Conservation (phyloP, 2,113 vertebrate genomes). For the Oreochromis aureus region DNA sequence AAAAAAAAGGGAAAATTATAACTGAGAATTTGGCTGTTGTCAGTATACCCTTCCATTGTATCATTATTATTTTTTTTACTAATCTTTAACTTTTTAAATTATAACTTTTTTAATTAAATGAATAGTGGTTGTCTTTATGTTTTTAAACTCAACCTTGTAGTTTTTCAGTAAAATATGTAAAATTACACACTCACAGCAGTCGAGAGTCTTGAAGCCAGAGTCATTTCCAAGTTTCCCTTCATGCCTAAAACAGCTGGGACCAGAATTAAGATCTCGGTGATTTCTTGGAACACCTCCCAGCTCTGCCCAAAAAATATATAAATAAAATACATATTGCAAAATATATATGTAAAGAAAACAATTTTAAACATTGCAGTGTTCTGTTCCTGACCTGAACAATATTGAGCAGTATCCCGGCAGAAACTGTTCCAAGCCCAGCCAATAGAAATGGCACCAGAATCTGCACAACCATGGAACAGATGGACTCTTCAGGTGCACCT, state of each 20-base stretch:
- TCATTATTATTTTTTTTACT: neutral
- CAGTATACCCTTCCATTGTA: neutral
- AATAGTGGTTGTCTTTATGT: neutral
- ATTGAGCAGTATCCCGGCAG: slow-evolving; percentile 82
- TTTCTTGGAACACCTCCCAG: slow-evolving; percentile 85
- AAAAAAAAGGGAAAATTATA: rapidly evolving
- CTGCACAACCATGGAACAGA: slow-evolving; percentile 74
- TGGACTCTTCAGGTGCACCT: slow-evolving; percentile 35
- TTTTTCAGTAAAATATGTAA: neutral
- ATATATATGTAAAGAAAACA: neutral
- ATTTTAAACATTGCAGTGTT: neutral
- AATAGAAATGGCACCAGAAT: slow-evolving; percentile 80
- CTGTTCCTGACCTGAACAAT: slow-evolving; percentile 71
- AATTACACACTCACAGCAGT: slow-evolving; percentile 77
- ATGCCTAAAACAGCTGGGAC: slow-evolving; percentile 89
- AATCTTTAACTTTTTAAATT: neutral
- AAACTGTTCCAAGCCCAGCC: slow-evolving; percentile 80
- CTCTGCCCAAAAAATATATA: slow-evolving; percentile 66
- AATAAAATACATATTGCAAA: neutral
- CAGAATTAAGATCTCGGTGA: slow-evolving; percentile 85
- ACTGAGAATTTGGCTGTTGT: neutral
- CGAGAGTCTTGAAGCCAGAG: slow-evolving; percentile 89
- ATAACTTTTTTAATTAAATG: neutral
- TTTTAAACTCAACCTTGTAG: neutral
- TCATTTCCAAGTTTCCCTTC: slow-evolving; percentile 97